Conservation (phyloP, 2,888 invertebrate species). For the Lamproptera curius region DNA sequence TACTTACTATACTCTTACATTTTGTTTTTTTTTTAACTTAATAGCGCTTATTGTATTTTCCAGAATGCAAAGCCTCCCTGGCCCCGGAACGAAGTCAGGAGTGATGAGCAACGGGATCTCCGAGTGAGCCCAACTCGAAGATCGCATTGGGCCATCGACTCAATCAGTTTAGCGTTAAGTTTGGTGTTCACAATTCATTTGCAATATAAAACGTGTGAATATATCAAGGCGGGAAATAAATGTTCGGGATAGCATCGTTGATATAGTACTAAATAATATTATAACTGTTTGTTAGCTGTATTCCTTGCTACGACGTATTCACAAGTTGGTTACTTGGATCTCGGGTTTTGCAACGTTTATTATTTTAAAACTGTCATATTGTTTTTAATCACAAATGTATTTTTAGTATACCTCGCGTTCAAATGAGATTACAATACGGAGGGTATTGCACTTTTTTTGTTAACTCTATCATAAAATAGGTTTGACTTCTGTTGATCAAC, state of each 20-base stretch:
- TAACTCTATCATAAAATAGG: background rate
- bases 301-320: conserved; percentile 67
- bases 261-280: conserved; percentile 30
- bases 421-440: too few relatives aligned
- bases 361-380: conserved; percentile 41
- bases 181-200: conserved; percentile 34
- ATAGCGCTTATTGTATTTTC: too few relatives aligned
- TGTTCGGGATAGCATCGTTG: conserved; percentile 53
- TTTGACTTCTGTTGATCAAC: background rate
- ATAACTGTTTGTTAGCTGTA: too few relatives aligned
- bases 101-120: conserved; percentile 53
- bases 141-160: background rate
- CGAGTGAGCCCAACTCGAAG: conserved; percentile 38
- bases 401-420: conserved; percentile 36
- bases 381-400: conserved; percentile 51
- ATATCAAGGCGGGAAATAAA: conserved; percentile 61
- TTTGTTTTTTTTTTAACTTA: too few relatives aligned
- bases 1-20: too few relatives aligned
- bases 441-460: conserved; percentile 4
- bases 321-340: conserved; percentile 57
- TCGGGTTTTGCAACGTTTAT: conserved; percentile 57
- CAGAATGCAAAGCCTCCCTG: conserved; percentile 42
- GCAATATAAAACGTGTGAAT: conserved; percentile 57
- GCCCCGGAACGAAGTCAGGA: conserved; percentile 38
- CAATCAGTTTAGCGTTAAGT: conserved; percentile 16